Evolutionary conservation across 1,140 invertebrate species (phyloP).

Genomic region (Tribolium castaneum): DNA sequence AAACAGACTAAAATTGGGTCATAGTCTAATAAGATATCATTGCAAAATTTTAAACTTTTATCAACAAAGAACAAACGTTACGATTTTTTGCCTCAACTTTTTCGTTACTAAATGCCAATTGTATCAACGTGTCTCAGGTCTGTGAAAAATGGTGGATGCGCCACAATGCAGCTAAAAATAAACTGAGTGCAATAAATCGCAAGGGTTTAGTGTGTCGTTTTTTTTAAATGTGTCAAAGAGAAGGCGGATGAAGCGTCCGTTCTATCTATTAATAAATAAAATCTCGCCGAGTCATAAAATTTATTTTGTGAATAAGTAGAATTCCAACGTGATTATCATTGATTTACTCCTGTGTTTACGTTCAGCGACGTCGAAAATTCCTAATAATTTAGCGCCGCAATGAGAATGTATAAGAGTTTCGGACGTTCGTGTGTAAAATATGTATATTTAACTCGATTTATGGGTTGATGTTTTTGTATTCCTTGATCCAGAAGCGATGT

Average conservation of each 20-base stretch:
- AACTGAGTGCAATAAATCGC: background rate
- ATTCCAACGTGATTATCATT: slow-evolving; percentile 35
- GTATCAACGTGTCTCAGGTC: too few relatives aligned
- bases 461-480: background rate
- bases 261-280: slow-evolving; percentile 17
- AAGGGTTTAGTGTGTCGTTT: too few relatives aligned
- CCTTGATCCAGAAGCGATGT: background rate
- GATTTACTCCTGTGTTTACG: slow-evolving; percentile 46
- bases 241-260: background rate
- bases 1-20: too few relatives aligned
- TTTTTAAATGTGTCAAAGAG: background rate
- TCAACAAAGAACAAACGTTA: too few relatives aligned
- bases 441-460: background rate
- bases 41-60: too few relatives aligned
- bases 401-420: slow-evolving; percentile 1
- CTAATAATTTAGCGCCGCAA: slow-evolving; percentile 38
- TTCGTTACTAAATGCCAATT: too few relatives aligned
- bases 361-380: slow-evolving; percentile 32
- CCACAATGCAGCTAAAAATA: background rate
- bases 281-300: slow-evolving; percentile 1
- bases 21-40: too few relatives aligned
- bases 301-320: slow-evolving; percentile 23
- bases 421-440: background rate
- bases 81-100: too few relatives aligned
- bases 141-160: background rate